Percentiles rank a stretch among this genome's conserved stretches.
phyloP scores from a whole-genome alignment of 1,140 invertebrate genomes.

The Brachionus rubens region DNA sequence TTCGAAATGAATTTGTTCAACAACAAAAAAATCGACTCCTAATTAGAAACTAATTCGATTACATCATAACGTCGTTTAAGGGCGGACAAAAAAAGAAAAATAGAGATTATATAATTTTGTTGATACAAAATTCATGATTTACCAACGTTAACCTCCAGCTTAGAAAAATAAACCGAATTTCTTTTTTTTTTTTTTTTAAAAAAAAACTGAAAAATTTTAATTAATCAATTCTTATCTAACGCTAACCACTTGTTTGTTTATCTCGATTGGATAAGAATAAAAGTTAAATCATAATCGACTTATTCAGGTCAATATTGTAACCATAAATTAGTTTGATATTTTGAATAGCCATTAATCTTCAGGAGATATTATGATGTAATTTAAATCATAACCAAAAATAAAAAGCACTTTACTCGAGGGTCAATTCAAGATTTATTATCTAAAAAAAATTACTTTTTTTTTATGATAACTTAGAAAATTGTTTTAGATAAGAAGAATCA shows the following conservation, averaged over 20 bases:
- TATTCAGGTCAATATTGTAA: conserved; percentile 15
- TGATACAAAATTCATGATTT: background rate
- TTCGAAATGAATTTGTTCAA: conserved; percentile 16
- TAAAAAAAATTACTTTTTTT: background rate
- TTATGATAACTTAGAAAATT: conserved; percentile 12
- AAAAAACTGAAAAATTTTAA: conserved; percentile 6
- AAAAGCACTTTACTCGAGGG: conserved; percentile 25
- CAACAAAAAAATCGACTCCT: too few relatives aligned
- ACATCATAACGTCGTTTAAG: too few relatives aligned
- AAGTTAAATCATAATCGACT: conserved; percentile 18
- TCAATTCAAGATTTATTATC: conserved; percentile 1
- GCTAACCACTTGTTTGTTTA: conserved; percentile 25
- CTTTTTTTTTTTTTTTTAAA: too few relatives aligned
- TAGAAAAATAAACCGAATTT: background rate
- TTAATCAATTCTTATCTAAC: conserved; percentile 18
- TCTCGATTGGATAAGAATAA: conserved; percentile 24
- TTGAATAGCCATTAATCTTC: conserved; percentile 29
- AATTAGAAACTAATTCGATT: too few relatives aligned
- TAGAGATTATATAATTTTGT: too few relatives aligned
- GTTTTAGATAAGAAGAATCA: too few relatives aligned
- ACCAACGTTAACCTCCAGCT: background rate
- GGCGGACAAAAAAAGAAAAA: too few relatives aligned
- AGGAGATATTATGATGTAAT: conserved; percentile 7
- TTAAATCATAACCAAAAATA: background rate
- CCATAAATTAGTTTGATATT: conserved; percentile 42